Evolutionary conservation across 2,797 vertebrate genomes (phyloP).

Genomic region (Myioborus miniatus): DNA sequence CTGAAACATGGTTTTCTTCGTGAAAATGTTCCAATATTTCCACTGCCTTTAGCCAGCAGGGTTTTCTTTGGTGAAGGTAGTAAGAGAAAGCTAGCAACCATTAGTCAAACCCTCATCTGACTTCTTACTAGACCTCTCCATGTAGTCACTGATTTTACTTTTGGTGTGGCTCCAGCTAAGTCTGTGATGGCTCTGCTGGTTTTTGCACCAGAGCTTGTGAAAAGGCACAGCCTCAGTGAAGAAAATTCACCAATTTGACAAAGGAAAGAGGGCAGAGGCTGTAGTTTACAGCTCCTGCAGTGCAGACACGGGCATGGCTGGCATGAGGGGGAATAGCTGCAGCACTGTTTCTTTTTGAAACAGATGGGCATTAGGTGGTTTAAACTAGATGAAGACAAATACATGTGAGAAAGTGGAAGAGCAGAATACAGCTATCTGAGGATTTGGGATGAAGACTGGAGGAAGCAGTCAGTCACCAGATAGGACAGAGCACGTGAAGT

Average conservation of each 20-base stretch:
- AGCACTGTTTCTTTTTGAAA: neutral
- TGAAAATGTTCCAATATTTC: neutral
- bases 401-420: neutral
- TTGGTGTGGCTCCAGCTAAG: neutral
- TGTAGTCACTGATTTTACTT: neutral
- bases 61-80: neutral
- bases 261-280: neutral
- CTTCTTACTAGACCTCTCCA: neutral
- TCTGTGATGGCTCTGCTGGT: neutral
- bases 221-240: neutral
- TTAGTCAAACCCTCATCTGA: neutral
- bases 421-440: neutral
- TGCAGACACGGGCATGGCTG: neutral
- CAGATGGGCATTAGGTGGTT: neutral
- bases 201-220: neutral
- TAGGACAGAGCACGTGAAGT: neutral
- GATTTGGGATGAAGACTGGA: neutral
- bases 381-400: neutral
- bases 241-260: neutral
- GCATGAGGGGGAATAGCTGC: neutral
- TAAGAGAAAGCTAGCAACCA: neutral
- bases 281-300: neutral
- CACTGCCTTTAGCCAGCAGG: neutral
- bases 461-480: neutral
- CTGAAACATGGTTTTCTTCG: fast-evolving